Evolutionary conservation across 2,113 vertebrate genomes (phyloP).

Genomic region (Arvicanthis niloticus): DNA sequence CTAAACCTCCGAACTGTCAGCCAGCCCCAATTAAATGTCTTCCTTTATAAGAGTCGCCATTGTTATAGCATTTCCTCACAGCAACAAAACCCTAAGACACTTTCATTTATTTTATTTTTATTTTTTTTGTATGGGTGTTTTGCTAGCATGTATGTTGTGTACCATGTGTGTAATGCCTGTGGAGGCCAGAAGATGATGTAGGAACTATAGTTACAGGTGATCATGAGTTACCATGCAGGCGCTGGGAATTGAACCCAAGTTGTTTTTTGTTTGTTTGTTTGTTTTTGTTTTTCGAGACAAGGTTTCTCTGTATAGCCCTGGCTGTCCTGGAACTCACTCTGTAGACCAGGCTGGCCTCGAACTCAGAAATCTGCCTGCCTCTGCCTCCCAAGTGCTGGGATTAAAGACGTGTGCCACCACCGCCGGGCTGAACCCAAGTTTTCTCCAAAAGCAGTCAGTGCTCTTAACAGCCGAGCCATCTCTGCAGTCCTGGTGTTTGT

Average conservation of each 20-base stretch:
- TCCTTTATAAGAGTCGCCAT: neutral
- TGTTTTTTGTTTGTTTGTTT: no score
- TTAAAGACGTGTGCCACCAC: no score
- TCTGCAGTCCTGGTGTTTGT: neutral
- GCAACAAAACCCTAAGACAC: neutral
- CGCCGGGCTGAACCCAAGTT: neutral
- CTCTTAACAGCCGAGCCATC: neutral
- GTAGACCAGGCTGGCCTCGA: no score
- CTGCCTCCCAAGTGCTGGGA: no score
- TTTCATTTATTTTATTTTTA: neutral
- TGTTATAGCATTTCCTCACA: neutral
- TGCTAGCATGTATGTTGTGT: neutral
- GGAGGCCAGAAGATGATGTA: neutral
- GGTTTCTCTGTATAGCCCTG: no score
- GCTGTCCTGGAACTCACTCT: no score
- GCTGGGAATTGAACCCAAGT: neutral
- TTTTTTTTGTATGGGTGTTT: neutral
- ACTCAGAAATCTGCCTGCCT: no score
- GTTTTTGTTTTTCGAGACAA: no score
- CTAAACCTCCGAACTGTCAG: neutral
- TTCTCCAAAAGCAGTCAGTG: neutral
- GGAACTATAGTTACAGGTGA: neutral
- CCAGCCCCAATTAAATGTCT: neutral
- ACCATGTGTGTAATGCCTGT: neutral
- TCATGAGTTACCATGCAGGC: neutral